phyloP scores from a whole-genome alignment of 2,888 invertebrate genomes.

The Cylloceria caligata region DNA sequence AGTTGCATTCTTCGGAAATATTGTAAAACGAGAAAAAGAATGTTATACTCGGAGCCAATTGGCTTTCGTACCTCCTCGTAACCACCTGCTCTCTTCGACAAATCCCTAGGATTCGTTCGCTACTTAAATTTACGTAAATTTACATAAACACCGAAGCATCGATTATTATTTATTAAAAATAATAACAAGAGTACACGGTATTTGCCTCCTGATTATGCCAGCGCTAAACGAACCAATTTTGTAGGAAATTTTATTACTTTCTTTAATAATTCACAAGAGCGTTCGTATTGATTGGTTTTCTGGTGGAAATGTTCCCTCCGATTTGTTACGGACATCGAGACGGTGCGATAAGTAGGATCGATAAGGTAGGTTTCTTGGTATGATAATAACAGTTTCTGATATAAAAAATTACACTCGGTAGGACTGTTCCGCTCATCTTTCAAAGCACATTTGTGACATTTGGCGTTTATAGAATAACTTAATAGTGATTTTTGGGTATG shows the following conservation, averaged over 20 bases:
- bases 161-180: background rate
- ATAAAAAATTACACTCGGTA: background rate
- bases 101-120: conserved; percentile 13
- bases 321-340: background rate
- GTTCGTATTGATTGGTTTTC: conserved; percentile 33
- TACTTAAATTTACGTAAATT: background rate
- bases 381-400: conserved; percentile 4
- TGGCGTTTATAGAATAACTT: background rate
- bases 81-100: conserved; percentile 19
- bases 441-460: conserved; percentile 18
- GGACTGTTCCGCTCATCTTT: background rate
- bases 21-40: conserved; percentile 7
- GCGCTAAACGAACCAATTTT: background rate
- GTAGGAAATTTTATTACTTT: background rate
- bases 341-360: background rate
- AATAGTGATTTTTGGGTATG: background rate
- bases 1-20: conserved; percentile 18
- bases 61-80: background rate
- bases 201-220: background rate
- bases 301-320: background rate
- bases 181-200: too few species aligned
- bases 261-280: background rate
- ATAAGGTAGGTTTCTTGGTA: conserved; percentile 17
- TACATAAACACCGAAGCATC: background rate
- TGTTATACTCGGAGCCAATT: conserved; percentile 8